phyloP scores from a whole-genome alignment of 2,888 invertebrate genomes.

The Vanessa cardui region DNA sequence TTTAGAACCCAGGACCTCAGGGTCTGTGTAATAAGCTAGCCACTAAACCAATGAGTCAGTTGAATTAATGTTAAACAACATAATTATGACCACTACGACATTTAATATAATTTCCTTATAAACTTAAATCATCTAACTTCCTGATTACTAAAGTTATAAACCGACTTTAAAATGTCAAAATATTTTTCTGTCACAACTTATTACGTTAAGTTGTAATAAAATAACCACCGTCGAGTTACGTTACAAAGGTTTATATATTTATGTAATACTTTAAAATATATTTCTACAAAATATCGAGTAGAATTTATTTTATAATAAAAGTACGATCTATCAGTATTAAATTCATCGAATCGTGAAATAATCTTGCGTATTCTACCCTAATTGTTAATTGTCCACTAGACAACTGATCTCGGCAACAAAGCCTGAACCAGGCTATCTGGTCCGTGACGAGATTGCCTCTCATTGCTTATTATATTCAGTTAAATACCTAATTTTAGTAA shows the following conservation, averaged over 20 bases:
- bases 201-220: constrained; percentile 1
- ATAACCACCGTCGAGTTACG: neutral
- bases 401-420: constrained; percentile 18
- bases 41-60: too few species aligned
- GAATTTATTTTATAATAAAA: neutral
- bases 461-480: constrained; percentile 19
- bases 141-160: constrained; percentile 5
- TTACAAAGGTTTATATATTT: constrained; percentile 4
- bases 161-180: constrained; percentile 8
- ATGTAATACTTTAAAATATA: neutral
- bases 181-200: constrained; percentile 1
- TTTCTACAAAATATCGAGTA: neutral
- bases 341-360: constrained; percentile 72
- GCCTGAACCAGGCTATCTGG: constrained; percentile 33
- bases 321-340: constrained; percentile 61
- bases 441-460: constrained; percentile 42
- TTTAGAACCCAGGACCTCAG: too few species aligned
- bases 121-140: neutral
- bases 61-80: too few species aligned
- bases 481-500: neutral
- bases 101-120: too few species aligned
- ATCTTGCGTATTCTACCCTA: constrained; percentile 54
- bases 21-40: too few species aligned
- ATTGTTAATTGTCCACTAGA: constrained; percentile 18
- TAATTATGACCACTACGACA: too few species aligned